Evolutionary conservation across 1,140 invertebrate genomes (phyloP).

Genomic region (Diachasmimorpha longicaudata): DNA sequence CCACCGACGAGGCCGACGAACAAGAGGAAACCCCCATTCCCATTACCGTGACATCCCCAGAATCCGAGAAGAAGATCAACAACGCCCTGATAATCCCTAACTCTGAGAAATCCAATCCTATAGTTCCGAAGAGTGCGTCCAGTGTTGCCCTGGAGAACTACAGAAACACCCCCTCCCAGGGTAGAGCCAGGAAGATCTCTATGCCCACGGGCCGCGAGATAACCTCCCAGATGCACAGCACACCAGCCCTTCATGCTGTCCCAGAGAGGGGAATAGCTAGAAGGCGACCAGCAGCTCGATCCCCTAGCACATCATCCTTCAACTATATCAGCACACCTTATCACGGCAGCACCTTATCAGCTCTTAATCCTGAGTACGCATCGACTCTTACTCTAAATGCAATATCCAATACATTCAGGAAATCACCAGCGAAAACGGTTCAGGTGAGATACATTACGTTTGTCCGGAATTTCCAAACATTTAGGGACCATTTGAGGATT

Average conservation of each 20-base stretch:
- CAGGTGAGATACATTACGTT: background rate
- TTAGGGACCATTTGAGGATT: too few relatives aligned
- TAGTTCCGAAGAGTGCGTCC: constrained; percentile 63
- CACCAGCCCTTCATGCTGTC: constrained; percentile 66
- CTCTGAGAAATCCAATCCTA: constrained; percentile 30
- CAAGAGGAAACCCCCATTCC: constrained; percentile 46
- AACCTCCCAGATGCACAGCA: constrained; percentile 65
- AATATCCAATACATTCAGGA: constrained; percentile 64
- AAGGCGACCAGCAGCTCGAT: constrained; percentile 64
- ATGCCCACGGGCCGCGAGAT: constrained; percentile 62
- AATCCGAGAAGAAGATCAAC: constrained; percentile 40
- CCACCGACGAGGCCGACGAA: constrained; percentile 45
- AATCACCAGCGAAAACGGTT: constrained; percentile 46
- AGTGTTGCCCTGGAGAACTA: constrained; percentile 65
- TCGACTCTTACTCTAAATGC: constrained; percentile 79
- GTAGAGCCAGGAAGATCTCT: constrained; percentile 64
- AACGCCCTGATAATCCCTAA: constrained; percentile 26
- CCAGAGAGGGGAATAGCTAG: constrained; percentile 59
- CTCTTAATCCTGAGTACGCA: constrained; percentile 77
- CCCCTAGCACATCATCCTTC: constrained; percentile 80
- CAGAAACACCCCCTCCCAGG: constrained; percentile 53
- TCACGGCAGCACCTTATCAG: constrained; percentile 80
- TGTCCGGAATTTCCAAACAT: too few relatives aligned
- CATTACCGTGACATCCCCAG: constrained; percentile 24
- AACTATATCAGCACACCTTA: constrained; percentile 84